Conservation (phyloP, 2,888 invertebrate genomes). For the Physocephala rufipes region DNA sequence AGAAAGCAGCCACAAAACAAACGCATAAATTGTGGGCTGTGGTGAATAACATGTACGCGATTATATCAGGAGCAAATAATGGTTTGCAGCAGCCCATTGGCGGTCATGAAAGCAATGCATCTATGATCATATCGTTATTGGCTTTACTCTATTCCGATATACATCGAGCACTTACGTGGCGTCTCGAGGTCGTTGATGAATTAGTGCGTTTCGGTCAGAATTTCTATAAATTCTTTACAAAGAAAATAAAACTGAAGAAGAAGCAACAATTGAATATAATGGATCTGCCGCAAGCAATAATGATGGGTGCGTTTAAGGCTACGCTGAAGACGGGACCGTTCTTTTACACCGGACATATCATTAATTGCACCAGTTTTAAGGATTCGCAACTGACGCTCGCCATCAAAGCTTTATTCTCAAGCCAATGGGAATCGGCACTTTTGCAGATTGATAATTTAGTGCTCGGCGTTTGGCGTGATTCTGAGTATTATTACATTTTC, state of each 20-base stretch:
- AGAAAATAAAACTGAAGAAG: constrained; percentile 53
- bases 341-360: constrained; percentile 55
- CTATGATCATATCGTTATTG: constrained; percentile 70
- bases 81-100: constrained; percentile 56
- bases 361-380: constrained; percentile 53
- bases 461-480: constrained; percentile 73
- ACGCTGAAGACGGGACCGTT: constrained; percentile 57
- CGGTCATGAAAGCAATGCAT: constrained; percentile 67
- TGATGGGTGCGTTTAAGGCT: constrained; percentile 61
- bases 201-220: constrained; percentile 56
- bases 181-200: constrained; percentile 70
- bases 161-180: constrained; percentile 73
- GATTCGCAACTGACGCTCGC: constrained; percentile 56
- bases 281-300: constrained; percentile 64
- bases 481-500: constrained; percentile 72
- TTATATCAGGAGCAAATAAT: constrained; percentile 58
- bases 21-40: constrained; percentile 55
- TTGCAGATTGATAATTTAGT: constrained; percentile 71
- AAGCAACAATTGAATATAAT: constrained; percentile 54
- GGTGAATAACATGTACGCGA: constrained; percentile 57
- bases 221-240: constrained; percentile 53
- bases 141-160: constrained; percentile 74
- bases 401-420: constrained; percentile 53
- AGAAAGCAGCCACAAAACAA: constrained; percentile 34
- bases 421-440: constrained; percentile 53